Evolutionary conservation across 2,113 vertebrate species (phyloP).

Genomic region (Ondatra zibethicus): DNA sequence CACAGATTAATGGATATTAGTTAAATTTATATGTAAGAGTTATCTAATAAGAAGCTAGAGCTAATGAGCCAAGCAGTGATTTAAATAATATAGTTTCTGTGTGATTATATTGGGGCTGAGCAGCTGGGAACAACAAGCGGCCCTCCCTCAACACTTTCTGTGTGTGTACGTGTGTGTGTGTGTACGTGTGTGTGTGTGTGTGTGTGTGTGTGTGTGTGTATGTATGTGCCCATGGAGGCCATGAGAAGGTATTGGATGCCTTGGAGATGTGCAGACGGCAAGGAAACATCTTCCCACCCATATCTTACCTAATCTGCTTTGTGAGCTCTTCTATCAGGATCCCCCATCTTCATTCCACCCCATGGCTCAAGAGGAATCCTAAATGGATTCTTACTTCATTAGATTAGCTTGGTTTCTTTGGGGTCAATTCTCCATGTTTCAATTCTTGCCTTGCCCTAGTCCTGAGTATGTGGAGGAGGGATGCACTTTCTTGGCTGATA

Average conservation of each 20-base stretch:
- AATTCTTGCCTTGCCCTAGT: not conserved
- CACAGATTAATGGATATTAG: too few species aligned
- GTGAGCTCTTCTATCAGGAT: accelerated
- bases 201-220: too few species aligned
- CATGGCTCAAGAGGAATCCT: not conserved
- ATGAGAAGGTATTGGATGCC: not conserved
- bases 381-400: not conserved
- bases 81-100: too few species aligned
- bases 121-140: too few species aligned
- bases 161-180: not conserved
- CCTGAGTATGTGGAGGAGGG: not conserved
- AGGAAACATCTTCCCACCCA: not conserved
- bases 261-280: not conserved
- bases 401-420: not conserved
- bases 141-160: too few species aligned
- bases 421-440: not conserved
- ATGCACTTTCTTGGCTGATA: accelerated
- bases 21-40: too few species aligned
- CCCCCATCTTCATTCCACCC: not conserved
- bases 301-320: not conserved
- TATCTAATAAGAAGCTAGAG: too few species aligned
- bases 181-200: not conserved
- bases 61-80: too few species aligned
- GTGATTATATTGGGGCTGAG: too few species aligned
- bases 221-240: not conserved